Conservation (phyloP, 2,888 invertebrate species). For the Thalpophila matura region DNA sequence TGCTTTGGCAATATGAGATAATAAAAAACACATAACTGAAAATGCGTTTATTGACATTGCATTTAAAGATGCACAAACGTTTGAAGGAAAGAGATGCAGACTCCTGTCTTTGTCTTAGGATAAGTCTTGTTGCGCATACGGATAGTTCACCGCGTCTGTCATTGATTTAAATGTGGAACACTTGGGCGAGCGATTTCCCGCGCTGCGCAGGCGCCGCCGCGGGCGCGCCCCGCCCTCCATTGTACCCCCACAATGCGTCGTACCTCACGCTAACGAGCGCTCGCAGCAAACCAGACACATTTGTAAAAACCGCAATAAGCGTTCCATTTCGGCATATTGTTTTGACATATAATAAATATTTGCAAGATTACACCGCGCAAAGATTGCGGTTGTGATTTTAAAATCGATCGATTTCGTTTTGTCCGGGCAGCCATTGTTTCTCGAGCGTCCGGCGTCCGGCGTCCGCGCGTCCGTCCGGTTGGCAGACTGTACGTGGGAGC, state of each 20-base stretch:
- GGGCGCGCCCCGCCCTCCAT: constrained; percentile 85
- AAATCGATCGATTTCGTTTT: constrained; percentile 81
- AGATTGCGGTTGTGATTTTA: constrained; percentile 85
- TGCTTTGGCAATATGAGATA: constrained; percentile 43
- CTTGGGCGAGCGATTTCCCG: constrained; percentile 73
- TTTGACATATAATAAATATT: constrained; percentile 91
- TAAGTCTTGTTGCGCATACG: constrained; percentile 52
- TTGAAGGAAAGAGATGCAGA: constrained; percentile 1
- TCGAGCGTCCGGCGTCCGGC: constrained; percentile 60
- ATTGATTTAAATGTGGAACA: constrained; percentile 83
- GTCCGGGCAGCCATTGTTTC: constrained; percentile 77
- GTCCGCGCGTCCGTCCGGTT: constrained; percentile 58
- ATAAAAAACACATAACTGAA: constrained; percentile 11
- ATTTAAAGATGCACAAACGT: background rate
- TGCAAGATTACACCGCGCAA: constrained; percentile 84
- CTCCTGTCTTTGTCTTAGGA: no score
- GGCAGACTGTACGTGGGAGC: constrained; percentile 60
- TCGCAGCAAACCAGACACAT: constrained; percentile 87
- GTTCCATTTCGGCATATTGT: constrained; percentile 90
- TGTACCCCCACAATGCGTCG: constrained; percentile 87
- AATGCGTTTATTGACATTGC: constrained; percentile 1
- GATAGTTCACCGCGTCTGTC: constrained; percentile 74
- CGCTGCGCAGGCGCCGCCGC: constrained; percentile 80
- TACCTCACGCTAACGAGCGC: constrained; percentile 90
- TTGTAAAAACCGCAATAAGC: constrained; percentile 90